These are phyloP conservation scores for Dryas iulia DNA, from an alignment of 1,140 invertebrate genomes.

Conservation along the genomic window DNA sequence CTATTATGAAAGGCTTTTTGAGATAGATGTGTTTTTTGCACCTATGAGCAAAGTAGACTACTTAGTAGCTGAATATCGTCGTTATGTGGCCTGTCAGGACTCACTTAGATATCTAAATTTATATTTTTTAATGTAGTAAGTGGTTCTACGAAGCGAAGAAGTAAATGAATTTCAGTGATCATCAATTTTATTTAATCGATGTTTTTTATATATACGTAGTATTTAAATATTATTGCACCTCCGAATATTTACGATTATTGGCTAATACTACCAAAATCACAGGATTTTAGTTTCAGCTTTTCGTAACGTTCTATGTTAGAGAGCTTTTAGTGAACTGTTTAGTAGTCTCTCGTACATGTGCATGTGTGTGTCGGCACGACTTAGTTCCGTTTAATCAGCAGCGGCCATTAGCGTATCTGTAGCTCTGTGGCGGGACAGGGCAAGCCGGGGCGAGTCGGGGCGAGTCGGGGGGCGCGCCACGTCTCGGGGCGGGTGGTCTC, in stretches of 20 bases:
- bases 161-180: too few relatives aligned
- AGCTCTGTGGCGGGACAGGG: background rate
- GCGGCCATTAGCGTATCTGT: constrained; percentile 21
- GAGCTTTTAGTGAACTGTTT: background rate
- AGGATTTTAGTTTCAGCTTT: too few relatives aligned
- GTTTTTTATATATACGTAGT: too few relatives aligned
- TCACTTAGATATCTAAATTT: background rate
- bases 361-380: constrained; percentile 3
- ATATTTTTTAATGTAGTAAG: background rate
- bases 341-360: background rate
- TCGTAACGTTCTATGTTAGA: too few relatives aligned
- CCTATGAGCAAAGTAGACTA: background rate
- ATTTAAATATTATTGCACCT: too few relatives aligned
- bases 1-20: background rate
- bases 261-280: too few relatives aligned
- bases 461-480: background rate
- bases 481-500: constrained; percentile 12
- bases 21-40: too few relatives aligned
- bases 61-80: background rate
- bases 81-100: background rate
- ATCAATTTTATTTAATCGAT: too few relatives aligned
- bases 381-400: constrained; percentile 18
- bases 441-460: background rate
- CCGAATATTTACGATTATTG: too few relatives aligned
- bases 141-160: too few relatives aligned